Conservation (phyloP, 64 coral and sea anemone species). For the Anthopleura sola region DNA sequence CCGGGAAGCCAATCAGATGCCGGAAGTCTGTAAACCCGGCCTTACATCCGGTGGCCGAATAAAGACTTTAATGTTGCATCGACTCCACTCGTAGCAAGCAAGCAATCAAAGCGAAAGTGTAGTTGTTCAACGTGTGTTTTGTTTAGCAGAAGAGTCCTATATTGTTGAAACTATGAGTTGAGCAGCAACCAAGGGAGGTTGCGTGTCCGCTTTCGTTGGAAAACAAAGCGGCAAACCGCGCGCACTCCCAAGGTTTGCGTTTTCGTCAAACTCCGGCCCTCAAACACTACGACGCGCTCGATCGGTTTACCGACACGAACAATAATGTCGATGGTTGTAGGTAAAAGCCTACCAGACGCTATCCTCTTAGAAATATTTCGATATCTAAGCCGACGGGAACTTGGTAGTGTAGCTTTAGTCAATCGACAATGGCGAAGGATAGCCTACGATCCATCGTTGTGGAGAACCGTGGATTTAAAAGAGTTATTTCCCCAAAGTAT, state of each 20-base stretch:
- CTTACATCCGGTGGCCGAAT: conserved; percentile 30
- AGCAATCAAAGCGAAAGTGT: conserved; percentile 11
- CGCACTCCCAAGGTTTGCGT: neutral
- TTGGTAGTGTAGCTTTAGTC: conserved; percentile 76
- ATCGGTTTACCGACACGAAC: conserved; percentile 3
- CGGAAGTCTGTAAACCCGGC: conserved; percentile 30
- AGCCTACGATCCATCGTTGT: conserved; percentile 95
- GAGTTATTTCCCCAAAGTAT: conserved; percentile 45
- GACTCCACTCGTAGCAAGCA: no score
- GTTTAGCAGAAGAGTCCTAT: neutral
- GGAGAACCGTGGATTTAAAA: conserved; percentile 82
- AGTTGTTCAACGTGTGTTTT: neutral
- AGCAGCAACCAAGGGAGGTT: neutral
- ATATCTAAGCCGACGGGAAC: conserved; percentile 67
- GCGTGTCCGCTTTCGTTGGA: neutral
- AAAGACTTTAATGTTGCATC: conserved; percentile 31
- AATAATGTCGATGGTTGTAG: conserved; percentile 24
- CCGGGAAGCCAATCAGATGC: conserved; percentile 37
- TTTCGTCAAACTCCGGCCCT: conserved; percentile 24
- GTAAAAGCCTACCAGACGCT: conserved; percentile 82
- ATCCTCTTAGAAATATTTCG: conserved; percentile 87
- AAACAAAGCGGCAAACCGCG: neutral
- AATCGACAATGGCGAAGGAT: conserved; percentile 86
- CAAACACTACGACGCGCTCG: conserved; percentile 32
- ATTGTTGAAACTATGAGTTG: conserved; percentile 1